Percentiles rank a stretch among this genome's conserved stretches.
phyloP scores from a whole-genome alignment of 2,113 vertebrate genomes.

The Phylloscopus trochiloides region DNA sequence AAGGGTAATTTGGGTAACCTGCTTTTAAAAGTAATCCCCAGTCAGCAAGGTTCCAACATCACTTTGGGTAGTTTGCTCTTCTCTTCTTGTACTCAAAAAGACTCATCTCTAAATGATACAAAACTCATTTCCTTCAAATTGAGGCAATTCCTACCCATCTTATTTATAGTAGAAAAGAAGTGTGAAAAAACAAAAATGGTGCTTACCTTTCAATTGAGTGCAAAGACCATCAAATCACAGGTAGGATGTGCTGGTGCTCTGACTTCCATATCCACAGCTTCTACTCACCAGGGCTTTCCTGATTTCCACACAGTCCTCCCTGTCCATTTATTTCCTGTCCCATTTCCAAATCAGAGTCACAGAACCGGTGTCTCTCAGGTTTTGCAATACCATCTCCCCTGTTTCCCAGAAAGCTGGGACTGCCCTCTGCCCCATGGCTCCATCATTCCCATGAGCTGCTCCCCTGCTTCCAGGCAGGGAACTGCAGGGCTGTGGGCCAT shows the following conservation, averaged over 20 bases:
- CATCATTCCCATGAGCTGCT: neutral
- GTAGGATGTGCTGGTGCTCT: neutral
- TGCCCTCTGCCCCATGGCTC: accelerated
- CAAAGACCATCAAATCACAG: neutral
- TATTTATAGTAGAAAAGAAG: neutral
- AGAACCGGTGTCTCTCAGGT: neutral
- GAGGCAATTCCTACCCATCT: neutral
- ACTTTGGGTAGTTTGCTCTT: neutral
- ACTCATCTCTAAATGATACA: neutral
- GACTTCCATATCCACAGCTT: neutral
- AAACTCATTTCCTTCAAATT: neutral
- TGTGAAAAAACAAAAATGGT: neutral
- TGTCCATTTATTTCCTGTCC: neutral
- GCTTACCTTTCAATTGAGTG: neutral
- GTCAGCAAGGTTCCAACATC: neutral
- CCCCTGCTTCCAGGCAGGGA: neutral
- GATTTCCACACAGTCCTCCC: neutral
- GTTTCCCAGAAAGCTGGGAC: neutral
- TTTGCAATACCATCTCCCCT: neutral
- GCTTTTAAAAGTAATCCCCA: neutral
- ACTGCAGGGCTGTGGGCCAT: neutral
- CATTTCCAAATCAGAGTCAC: neutral
- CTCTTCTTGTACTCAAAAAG: neutral
- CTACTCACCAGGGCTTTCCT: neutral
- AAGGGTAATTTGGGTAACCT: neutral